Percentiles rank a stretch among this genome's conserved stretches.
Evolutionary conservation across 2,797 vertebrate species (phyloP).

Genomic region (Alcedo atthis): DNA sequence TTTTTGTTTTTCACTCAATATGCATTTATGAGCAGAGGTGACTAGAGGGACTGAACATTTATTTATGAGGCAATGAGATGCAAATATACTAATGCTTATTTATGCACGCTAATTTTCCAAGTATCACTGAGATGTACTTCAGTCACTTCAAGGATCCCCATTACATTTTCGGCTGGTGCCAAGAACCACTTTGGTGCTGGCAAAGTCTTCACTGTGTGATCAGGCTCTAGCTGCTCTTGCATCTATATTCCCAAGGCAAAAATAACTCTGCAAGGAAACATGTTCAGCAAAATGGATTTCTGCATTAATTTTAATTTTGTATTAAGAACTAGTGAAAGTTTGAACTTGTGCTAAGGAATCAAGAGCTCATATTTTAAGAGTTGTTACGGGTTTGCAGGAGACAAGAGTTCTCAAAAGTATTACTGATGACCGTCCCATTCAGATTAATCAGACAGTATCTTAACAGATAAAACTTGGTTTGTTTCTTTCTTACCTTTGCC

Average conservation of each 20-base stretch:
- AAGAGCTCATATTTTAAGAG: neutral
- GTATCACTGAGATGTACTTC: constrained; percentile 63
- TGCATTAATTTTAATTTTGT: constrained; percentile 37
- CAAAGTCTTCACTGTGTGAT: constrained; percentile 18
- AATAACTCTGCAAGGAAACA: constrained; percentile 6
- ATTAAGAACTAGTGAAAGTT: constrained; percentile 14
- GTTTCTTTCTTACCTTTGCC: neutral
- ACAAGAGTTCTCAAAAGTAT: neutral
- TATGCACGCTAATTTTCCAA: constrained; percentile 68
- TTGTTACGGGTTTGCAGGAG: neutral
- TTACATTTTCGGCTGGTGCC: constrained; percentile 43
- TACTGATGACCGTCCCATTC: constrained; percentile 3
- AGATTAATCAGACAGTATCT: neutral
- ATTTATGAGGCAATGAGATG: constrained; percentile 65
- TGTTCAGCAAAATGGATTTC: constrained; percentile 5
- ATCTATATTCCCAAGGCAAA: constrained; percentile 49
- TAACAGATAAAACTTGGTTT: neutral
- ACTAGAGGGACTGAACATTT: constrained; percentile 26
- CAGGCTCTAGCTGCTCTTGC: neutral
- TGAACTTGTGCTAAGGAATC: neutral
- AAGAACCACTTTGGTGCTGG: constrained; percentile 43
- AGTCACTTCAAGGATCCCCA: constrained; percentile 67
- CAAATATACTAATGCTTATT: constrained; percentile 70
- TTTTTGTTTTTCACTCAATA: neutral
- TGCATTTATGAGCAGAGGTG: constrained; percentile 17